Base-by-base conservation (phyloP, 2,113 vertebrate genomes). In the Collichthys lucidus region DNA sequence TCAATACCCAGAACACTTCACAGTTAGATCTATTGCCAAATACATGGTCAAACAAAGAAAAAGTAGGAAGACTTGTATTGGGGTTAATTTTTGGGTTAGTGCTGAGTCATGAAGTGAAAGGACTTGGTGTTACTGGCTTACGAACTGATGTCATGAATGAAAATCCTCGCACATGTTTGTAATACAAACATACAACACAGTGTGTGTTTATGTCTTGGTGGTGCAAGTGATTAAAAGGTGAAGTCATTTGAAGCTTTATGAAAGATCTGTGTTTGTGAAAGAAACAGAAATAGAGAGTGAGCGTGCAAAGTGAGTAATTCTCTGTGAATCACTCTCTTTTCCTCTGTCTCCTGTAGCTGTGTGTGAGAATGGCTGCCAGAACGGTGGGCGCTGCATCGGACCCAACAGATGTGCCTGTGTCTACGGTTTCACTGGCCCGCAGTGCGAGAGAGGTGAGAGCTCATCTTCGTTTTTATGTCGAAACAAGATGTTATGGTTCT, bases 391-490 rank as follows among this genome's bases (percentile, higher is more conserved):
- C 1, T 99, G 98, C 91, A 98, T 99, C 2, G 98, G 97, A 2
- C 97, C 98, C 68, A 99, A 96, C 93, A 96, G 98, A 82, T 99
- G 98, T 66, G 98, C 98, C 0, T 99, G 98, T 0, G 96, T 99
- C 82, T 99, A 99, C 1, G 98, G 98, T 77, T 99, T 99, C 94
- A 99, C 98, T 0, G 98, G 98, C 15, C 98, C 98, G 5, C 97
- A 99, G 93, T 99, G 98, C 19, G 98, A 99, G 92, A 94, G 98
- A 97, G 98, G 98, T 99, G 91, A 95, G 96, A 42, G 31, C 65
- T 73, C 52, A 10, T 67, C 53, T n/a, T 65, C 4, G 0, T 19
- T 86, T 47, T 42, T 31, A 2, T 64, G 22, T 53, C 78, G 31
- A 55, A 20, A 24, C 62, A 40, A 31, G n/a, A 5, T 64, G 50